Evolutionary conservation across 1,140 invertebrate genomes (phyloP), one percentile per base, ranked within the genome.

Genomic region (Himalopsyche phryganea): DNA sequence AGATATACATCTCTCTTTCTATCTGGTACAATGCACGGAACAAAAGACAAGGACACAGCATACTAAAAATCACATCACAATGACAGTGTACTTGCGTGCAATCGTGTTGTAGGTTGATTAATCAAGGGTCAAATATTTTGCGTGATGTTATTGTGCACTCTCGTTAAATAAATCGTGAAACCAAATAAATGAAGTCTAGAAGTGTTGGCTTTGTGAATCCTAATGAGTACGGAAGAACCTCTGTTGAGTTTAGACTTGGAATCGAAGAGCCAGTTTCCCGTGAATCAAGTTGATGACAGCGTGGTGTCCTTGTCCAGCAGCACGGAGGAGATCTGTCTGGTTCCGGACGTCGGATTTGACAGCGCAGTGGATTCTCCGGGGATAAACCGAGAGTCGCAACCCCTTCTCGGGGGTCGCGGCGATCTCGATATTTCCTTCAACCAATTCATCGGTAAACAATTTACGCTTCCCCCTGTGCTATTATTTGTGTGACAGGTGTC

Each of bases 331-430:
- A 81, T 81, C 68, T 80, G 81, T 74, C 79, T 87, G 73, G 79
- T 85, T 59, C 83, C 83, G 56, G 85, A 86, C 68, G 81, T 85
- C 56, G 79, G 72, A n/a, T 83, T 83, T 67, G 82, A 81, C 65
- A 73, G 79, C 73, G 80, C 80, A 76, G 83, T 87, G 83, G 86
- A 88, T 82, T 87, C 87, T 32, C 81, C 85, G 69, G 84, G 86
- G 33, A 83, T 84, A 53, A 88, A 89, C 74, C 82, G 90, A 69
- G 92, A 94, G 81, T 91, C 89, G 73, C 91, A 94, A 80, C 91
- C 92, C 71, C 83, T 94, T 61, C 81, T 94, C 19, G 86, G 89
- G 86, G 89, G 86, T 78, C 83, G 87, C 65, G 84, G 89, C 75
- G 87, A 90, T 66, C 77, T 85, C 61, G 88, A 91, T 18, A 79